Evolutionary conservation across 2,113 vertebrate species (phyloP).

Genomic region (Python bivittatus): DNA sequence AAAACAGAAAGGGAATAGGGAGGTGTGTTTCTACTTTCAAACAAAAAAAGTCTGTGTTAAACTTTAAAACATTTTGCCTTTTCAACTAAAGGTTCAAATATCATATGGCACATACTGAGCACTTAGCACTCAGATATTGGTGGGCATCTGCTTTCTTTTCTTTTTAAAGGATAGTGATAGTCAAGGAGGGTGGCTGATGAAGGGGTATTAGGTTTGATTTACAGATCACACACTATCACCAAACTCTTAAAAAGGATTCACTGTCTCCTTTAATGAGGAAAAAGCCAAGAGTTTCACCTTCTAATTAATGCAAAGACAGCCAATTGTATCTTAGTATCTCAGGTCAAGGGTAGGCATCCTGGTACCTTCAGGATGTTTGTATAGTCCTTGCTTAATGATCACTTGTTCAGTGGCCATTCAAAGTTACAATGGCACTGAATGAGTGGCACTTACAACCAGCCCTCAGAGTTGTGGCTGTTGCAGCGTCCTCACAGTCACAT

Average conservation of each 20-base stretch:
- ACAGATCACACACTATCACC: neutral
- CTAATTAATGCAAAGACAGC: neutral
- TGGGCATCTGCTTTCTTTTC: neutral
- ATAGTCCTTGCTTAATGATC: neutral
- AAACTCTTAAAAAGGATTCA: neutral
- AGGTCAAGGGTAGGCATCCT: neutral
- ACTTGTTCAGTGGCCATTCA: neutral
- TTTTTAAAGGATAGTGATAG: neutral
- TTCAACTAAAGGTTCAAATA: neutral
- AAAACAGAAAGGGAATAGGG: no score
- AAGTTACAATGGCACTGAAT: neutral
- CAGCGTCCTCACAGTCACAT: neutral
- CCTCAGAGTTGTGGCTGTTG: neutral
- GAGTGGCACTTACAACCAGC: neutral
- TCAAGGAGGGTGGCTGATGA: neutral
- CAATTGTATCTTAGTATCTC: neutral
- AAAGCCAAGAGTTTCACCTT: neutral
- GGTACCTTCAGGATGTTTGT: neutral
- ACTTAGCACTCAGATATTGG: neutral
- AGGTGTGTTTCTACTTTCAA: neutral
- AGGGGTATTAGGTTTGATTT: neutral
- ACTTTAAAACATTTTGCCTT: neutral
- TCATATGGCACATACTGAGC: neutral
- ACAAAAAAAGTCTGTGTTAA: neutral
- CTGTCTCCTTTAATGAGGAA: neutral